Base-by-base conservation (phyloP, 2,113 vertebrate genomes). In the Patagioenas fasciata region DNA sequence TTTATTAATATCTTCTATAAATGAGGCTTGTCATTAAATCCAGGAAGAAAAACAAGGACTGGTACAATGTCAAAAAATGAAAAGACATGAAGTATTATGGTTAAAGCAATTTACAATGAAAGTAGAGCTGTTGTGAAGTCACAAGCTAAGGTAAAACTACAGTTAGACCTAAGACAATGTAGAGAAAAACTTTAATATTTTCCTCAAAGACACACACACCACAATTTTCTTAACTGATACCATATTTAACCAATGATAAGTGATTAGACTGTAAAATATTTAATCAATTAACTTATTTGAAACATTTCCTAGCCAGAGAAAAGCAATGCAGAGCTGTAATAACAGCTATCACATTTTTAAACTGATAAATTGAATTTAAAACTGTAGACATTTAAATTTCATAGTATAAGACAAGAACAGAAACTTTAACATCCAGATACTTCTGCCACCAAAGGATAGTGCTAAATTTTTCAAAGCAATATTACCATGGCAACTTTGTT, bases 11-110 rank as follows among this genome's bases (percentile, higher is more conserved):
- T 26, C 80, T 74, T 65, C 78, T 89, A 56, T 56, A 86, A 90
- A 90, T 50, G 79, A 84, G 50, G 60, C 36, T 88, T 80, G 58
- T 82, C 82, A 87, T 91, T 94, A 96, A 96, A 89, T 28, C 60
- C 82, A 92, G 64, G 67, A 93, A 96, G 56, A 62, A 95, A 96
- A 97, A 74, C 60, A 94, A 62, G 80, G 81, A 84, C 64, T 87
- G 25, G 79, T 38, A 85, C 14, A 78, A 64, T 3, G 2, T 7
- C 29, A 91, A 72, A 72, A 80, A 71, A 70, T 44, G 5, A 38
- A 91, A 66, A 81, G 47, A 20, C 29, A 40, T 17, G 11, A 47
- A 80, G 8, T 28, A 32, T 74, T 83, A 66, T 62, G 20, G 48
- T 54, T 44, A 95, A 75, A 85, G 24, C 8, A 18, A 73, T 51